Evolutionary conservation across 2,113 vertebrate genomes (phyloP).

Genomic region (Sapayoa aenigma): DNA sequence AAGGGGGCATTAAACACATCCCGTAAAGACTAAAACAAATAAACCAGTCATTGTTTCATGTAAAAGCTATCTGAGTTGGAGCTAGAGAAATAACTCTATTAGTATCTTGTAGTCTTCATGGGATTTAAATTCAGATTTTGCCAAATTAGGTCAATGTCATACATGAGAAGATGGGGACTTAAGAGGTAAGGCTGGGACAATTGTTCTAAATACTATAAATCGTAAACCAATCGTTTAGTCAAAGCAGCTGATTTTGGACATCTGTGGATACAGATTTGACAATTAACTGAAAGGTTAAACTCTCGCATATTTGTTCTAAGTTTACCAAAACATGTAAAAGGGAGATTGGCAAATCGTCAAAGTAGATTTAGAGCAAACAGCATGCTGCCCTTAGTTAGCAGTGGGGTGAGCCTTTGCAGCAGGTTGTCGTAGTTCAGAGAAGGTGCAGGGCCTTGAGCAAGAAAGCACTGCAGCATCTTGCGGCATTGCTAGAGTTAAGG

Average conservation of each 20-base stretch:
- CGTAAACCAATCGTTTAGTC: neutral
- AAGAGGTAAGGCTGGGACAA: neutral
- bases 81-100: neutral
- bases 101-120: neutral
- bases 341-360: neutral
- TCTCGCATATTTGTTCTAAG: neutral
- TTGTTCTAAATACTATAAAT: neutral
- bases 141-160: neutral
- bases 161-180: neutral
- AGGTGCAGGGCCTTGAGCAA: neutral
- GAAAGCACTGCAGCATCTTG: accelerated
- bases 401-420: neutral
- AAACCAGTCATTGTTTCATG: neutral
- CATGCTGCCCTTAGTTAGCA: neutral
- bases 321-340: neutral
- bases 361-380: neutral
- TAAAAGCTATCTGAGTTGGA: neutral
- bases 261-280: neutral
- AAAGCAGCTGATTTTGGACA: neutral
- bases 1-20: neutral
- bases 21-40: neutral
- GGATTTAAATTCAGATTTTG: neutral
- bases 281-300: neutral
- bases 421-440: neutral
- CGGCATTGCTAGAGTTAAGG: neutral